Conservation (phyloP, 2,113 vertebrate species). For the Rhadina sibilatrix region DNA sequence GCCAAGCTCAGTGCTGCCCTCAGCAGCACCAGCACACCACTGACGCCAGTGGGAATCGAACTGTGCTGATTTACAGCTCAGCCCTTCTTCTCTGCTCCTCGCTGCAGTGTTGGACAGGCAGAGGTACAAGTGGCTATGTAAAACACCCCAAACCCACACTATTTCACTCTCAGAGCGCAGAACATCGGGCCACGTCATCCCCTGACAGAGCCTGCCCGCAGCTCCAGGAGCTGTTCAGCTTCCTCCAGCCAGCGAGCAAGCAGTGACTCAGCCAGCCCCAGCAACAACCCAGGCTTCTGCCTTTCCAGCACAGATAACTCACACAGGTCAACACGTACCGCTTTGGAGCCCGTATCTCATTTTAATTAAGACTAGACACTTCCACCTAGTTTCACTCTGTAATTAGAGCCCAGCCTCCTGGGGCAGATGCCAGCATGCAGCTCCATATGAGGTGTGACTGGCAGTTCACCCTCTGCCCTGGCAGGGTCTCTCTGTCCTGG, state of each 20-base stretch:
- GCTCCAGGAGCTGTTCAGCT: accelerated
- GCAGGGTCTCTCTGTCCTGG: accelerated
- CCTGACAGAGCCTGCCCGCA: not conserved
- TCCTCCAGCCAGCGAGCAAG: not conserved
- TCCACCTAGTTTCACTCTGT: not conserved
- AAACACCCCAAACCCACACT: not conserved
- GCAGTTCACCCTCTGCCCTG: not conserved
- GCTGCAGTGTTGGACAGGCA: not conserved
- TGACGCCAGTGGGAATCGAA: not conserved
- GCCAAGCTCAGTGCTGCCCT: conserved; percentile 19
- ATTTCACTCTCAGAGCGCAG: not conserved
- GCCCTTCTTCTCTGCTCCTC: not conserved
- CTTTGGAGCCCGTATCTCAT: not conserved
- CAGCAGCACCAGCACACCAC: not conserved
- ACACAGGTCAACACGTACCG: accelerated
- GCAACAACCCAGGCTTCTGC: not conserved
- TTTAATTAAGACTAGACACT: conserved; percentile 21
- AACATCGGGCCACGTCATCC: not conserved
- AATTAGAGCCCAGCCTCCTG: not conserved
- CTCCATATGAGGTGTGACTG: not conserved
- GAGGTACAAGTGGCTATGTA: not conserved
- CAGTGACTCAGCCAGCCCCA: not conserved
- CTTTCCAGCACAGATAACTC: not conserved
- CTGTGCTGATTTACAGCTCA: not conserved
- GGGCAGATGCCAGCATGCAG: not conserved